Evolutionary conservation across 2,888 invertebrate species (phyloP).

Genomic region (Sphaerophoria rueppellii): DNA sequence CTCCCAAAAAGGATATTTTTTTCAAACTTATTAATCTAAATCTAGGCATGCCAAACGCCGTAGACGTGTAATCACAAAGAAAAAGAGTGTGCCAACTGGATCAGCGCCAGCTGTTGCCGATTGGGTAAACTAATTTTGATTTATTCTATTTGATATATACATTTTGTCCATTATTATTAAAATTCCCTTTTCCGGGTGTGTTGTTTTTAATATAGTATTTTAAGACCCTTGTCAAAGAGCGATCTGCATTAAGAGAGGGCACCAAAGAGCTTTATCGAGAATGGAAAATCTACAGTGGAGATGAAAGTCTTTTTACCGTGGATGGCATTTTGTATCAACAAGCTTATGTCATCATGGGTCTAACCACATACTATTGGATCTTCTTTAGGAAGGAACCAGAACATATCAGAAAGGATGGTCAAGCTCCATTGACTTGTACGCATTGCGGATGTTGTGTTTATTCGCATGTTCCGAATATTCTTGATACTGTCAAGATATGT

Average conservation of each 20-base stretch:
- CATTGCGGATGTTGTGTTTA: conserved; percentile 16
- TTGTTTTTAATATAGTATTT: not conserved
- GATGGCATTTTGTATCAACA: conserved; percentile 19
- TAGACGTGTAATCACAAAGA: not conserved
- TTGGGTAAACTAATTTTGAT: conserved; percentile 4
- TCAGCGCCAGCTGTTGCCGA: conserved; percentile 10
- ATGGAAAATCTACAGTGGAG: conserved; percentile 19
- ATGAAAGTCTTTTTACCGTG: conserved; percentile 10
- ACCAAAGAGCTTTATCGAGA: conserved; percentile 15
- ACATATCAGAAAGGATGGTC: not conserved
- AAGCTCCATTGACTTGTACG: conserved; percentile 5
- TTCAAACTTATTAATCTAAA: not conserved
- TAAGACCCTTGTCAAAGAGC: conserved; percentile 10
- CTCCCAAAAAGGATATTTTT: not conserved
- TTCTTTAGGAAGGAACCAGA: conserved; percentile 14
- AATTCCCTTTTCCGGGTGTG: not conserved
- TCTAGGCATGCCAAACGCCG: not conserved
- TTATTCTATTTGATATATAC: too few species aligned
- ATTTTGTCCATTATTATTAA: not conserved
- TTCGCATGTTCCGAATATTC: not conserved
- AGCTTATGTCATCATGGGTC: conserved; percentile 12
- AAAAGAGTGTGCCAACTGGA: not conserved
- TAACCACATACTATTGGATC: conserved; percentile 13
- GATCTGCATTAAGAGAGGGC: not conserved
- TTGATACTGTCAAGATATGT: conserved; percentile 4